Evolutionary conservation across 2,113 vertebrate species (phyloP).

Genomic region (Falco punctatus): DNA sequence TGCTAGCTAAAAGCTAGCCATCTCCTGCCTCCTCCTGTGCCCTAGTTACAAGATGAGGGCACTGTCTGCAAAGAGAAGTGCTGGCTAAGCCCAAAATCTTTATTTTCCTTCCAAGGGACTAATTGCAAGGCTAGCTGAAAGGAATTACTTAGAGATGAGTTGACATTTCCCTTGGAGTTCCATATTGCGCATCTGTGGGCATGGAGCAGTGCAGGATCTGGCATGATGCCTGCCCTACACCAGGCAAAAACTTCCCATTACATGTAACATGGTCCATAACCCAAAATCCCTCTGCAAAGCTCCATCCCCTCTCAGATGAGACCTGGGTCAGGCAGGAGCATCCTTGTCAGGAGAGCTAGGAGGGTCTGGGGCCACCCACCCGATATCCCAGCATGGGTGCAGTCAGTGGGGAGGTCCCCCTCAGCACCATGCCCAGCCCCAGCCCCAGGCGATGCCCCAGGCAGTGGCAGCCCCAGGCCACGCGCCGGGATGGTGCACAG

Average conservation of each 20-base stretch:
- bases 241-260: not conserved
- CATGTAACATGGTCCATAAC: fast-evolving
- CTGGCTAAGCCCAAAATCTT: not conserved
- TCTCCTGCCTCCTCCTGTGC: not conserved
- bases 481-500: not conserved
- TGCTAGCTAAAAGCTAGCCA: not conserved
- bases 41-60: not conserved
- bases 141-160: not conserved
- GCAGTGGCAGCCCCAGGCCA: not conserved
- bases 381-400: fast-evolving
- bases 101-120: not conserved
- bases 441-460: not conserved
- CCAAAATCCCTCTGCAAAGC: not conserved
- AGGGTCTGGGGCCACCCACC: no score
- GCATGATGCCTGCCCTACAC: fast-evolving
- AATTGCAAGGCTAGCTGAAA: not conserved
- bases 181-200: not conserved
- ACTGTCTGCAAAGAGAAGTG: not conserved
- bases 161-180: not conserved
- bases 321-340: not conserved
- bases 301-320: not conserved
- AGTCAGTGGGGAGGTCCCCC: fast-evolving
- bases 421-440: not conserved
- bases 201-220: not conserved
- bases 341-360: not conserved